Conservation (phyloP, 2,888 invertebrate species). For the Chrysomela aeneicollis region DNA sequence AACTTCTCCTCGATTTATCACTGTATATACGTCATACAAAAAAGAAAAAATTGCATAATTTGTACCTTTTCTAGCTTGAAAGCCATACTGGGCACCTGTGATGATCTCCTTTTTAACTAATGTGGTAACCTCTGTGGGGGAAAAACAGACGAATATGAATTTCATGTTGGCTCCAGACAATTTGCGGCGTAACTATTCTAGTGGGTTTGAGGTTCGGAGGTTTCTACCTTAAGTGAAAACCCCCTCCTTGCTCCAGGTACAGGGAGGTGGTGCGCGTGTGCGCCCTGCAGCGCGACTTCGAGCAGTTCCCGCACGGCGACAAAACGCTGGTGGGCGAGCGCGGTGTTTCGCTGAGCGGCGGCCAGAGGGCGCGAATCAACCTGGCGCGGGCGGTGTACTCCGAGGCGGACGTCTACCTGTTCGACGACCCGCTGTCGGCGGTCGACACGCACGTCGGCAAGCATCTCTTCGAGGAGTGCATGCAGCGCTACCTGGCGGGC, state of each 20-base stretch:
- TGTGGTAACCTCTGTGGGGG: too few relatives aligned
- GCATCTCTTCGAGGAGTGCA: conserved; percentile 78
- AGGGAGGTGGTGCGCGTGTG: conserved; percentile 67
- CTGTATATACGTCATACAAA: too few relatives aligned
- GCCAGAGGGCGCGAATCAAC: conserved; percentile 82
- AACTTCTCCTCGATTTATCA: too few relatives aligned
- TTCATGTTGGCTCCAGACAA: too few relatives aligned
- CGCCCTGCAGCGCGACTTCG: conserved; percentile 73
- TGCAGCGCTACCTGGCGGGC: conserved; percentile 64
- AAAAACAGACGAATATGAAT: too few relatives aligned
- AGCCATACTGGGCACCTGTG: too few relatives aligned
- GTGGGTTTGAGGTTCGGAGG: too few relatives aligned
- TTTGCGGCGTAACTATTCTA: too few relatives aligned
- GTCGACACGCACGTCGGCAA: conserved; percentile 81
- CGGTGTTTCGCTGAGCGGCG: conserved; percentile 80
- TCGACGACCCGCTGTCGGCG: conserved; percentile 84
- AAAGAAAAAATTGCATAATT: too few relatives aligned
- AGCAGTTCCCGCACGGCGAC: conserved; percentile 76
- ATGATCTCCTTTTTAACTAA: too few relatives aligned
- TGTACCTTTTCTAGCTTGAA: too few relatives aligned
- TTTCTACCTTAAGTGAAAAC: too few relatives aligned
- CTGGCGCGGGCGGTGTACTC: conserved; percentile 81
- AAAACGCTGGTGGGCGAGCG: conserved; percentile 80
- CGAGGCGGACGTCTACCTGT: conserved; percentile 77
- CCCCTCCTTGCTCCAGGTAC: conserved; percentile 43